Base-by-base conservation (phyloP, 2,888 invertebrate species). In the Patella depressa region DNA sequence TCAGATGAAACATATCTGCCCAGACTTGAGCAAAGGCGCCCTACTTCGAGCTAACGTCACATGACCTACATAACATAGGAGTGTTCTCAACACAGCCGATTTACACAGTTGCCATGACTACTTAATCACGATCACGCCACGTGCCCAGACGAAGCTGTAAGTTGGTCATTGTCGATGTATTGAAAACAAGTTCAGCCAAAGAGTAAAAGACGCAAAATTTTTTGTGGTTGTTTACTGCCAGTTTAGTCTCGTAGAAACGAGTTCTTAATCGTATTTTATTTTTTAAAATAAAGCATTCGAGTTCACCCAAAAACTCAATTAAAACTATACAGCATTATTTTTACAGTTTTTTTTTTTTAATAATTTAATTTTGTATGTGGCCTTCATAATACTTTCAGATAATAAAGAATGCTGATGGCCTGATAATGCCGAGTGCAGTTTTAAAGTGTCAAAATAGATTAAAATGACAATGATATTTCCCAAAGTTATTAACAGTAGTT, bases 41-140 rank as follows among this genome's bases (percentile, higher is more conserved):
- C 45, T 45, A 45, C 45, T 45, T 45, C 45, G 45, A 45, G 45
- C 45, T 45, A 45, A 45, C 45, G 45, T 45, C 45, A 65, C 24
- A 65, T 65, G 65, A 65, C 65, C 65, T 65, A 65, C 14, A 65
- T 65, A 24, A 65, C 14, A 19, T 65, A 65, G 65, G 65, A 65
- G 65, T 65, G 65, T 65, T 65, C 24, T 65, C 19, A 19, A 59
- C 24, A 65, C 19, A 19, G 24, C 24, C 65, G 24, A 65, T 65
- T 24, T 65, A 59, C 17, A 65, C 65, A 19, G 65, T 65, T 65
- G 24, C 65, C 65, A 65, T 65, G 65, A 65, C 65, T 19, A 65
- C 65, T 24, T 65, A 24, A 65, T 65, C 65, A 65, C 65, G 65
- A 24, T 65, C 65, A 65, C 9, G 65, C 65, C 19, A 24, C 65